Percentiles rank a stretch among this genome's conserved stretches.
These are phyloP conservation scores for Carlito syrichta DNA, from an alignment of 2,113 vertebrate species.

Conservation along the genomic window DNA sequence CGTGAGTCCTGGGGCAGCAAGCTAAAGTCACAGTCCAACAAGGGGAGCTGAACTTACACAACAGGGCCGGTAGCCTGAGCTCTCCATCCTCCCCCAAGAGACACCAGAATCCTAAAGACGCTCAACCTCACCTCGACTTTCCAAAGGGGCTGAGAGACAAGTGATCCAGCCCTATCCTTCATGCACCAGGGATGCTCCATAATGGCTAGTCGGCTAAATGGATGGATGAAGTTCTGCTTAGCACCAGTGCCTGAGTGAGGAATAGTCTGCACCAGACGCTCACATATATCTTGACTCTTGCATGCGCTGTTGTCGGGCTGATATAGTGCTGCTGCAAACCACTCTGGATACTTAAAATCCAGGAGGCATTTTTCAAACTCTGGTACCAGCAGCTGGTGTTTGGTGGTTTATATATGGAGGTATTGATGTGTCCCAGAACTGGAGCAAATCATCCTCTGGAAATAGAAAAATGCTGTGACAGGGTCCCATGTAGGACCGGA, in stretches of 20 bases:
- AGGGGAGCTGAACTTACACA: background rate
- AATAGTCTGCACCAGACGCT: background rate
- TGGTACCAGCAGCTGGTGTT: background rate
- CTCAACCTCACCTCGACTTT: background rate
- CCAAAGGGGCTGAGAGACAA: background rate
- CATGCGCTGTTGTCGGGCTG: background rate
- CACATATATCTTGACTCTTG: background rate
- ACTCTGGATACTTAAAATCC: conserved; percentile 40
- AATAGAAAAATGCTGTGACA: background rate
- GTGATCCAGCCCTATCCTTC: background rate
- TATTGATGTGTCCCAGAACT: background rate
- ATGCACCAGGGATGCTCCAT: accelerated
- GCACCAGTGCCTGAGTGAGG: background rate
- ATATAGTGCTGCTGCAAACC: background rate
- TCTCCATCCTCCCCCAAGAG: background rate
- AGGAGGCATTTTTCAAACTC: conserved; percentile 41
- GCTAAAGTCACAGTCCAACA: background rate
- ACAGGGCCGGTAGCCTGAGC: background rate
- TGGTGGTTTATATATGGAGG: background rate
- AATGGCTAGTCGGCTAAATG: background rate
- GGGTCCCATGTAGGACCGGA: background rate
- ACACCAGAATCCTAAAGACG: accelerated
- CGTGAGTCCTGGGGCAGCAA: background rate
- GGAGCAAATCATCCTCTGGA: background rate
- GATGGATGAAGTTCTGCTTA: background rate